Conservation (phyloP, 2,113 vertebrate genomes). For the Dunckerocampus dactyliophorus region DNA sequence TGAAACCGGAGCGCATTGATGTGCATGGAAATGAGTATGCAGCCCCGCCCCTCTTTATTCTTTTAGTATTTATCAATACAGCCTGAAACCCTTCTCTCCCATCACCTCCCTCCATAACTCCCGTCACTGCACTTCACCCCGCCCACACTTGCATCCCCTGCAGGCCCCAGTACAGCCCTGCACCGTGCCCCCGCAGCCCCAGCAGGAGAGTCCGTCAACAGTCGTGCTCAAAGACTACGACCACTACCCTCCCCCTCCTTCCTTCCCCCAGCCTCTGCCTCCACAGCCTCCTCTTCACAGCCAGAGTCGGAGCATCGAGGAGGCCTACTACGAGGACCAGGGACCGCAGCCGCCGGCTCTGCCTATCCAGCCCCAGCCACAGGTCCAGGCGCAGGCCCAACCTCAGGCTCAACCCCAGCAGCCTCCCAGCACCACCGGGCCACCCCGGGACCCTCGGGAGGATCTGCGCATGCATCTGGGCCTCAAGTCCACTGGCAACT, state of each 20-base stretch:
- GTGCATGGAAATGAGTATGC: conserved; percentile 51
- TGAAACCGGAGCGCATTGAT: neutral
- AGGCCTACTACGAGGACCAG: conserved; percentile 65
- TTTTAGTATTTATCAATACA: conserved; percentile 34
- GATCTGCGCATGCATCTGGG: conserved; percentile 99
- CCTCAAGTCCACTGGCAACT: conserved; percentile 98
- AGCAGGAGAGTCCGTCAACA: conserved; percentile 82
- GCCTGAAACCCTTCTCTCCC: conserved; percentile 26
- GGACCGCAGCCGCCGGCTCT: conserved; percentile 35
- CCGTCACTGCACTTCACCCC: conserved; percentile 8
- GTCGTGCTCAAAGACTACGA: conserved; percentile 87
- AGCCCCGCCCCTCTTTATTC: conserved; percentile 40
- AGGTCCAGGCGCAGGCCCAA: conserved; percentile 39
- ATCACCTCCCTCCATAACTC: conserved; percentile 16
- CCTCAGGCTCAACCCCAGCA: conserved; percentile 73
- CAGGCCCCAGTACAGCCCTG: conserved; percentile 87
- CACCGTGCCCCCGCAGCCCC: conserved; percentile 69
- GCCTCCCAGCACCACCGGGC: conserved; percentile 74
- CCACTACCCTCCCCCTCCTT: conserved; percentile 88
- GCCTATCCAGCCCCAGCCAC: conserved; percentile 43
- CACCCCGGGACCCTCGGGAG: conserved; percentile 63
- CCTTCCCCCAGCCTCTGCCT: conserved; percentile 66
- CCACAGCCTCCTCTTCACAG: conserved; percentile 65
- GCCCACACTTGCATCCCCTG: conserved; percentile 1
- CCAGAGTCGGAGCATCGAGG: conserved; percentile 66